These are phyloP conservation scores for Calypte anna DNA, from an alignment of 2,113 vertebrate genomes.

Conservation along the genomic window DNA sequence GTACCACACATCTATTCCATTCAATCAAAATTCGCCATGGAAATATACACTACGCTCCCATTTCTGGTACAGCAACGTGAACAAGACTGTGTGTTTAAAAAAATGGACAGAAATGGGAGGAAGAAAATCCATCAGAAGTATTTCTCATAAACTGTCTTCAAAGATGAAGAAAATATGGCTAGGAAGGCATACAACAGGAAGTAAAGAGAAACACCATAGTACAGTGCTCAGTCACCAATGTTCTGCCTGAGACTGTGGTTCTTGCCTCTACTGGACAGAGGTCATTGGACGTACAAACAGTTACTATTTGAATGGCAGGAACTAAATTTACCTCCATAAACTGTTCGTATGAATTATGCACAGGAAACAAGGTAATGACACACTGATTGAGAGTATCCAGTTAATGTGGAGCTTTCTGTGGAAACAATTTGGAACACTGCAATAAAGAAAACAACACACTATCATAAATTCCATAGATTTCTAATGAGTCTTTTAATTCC, in stretches of 20 bases:
- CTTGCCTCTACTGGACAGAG: slow-evolving; percentile 13
- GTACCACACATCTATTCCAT: slow-evolving; percentile 4
- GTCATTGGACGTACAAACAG: slow-evolving; percentile 13
- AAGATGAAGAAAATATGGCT: background rate
- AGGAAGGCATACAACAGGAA: background rate
- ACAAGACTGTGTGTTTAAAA: background rate
- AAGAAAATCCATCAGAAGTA: background rate
- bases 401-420: background rate
- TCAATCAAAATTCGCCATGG: slow-evolving; percentile 6
- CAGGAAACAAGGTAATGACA: slow-evolving; percentile 2
- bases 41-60: slow-evolving; percentile 41
- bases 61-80: background rate
- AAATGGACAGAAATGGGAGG: background rate
- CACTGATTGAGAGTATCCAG: background rate
- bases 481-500: background rate
- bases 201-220: background rate
- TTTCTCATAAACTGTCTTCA: background rate
- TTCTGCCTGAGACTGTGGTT: background rate
- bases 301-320: slow-evolving; percentile 2
- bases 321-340: background rate
- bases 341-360: background rate
- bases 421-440: background rate
- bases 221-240: background rate
- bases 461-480: background rate
- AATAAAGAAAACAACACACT: background rate